Conservation (phyloP, 1,140 invertebrate species). For the Belonocnema kinseyi region DNA sequence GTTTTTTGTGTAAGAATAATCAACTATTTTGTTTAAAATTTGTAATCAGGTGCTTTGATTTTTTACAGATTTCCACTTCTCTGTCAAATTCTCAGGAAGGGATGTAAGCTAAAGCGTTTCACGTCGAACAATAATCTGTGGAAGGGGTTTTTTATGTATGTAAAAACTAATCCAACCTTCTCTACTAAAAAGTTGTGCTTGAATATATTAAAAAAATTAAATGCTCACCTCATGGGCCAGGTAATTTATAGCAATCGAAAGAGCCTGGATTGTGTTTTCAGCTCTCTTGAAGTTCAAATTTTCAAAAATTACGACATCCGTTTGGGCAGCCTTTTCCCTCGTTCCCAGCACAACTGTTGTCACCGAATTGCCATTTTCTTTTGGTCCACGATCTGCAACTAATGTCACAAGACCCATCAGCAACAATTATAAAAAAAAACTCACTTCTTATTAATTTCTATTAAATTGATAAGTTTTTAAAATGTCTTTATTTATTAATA, state of each 20-base stretch:
- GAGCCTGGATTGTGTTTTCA: conserved; percentile 78
- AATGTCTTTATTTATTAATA: too few relatives aligned
- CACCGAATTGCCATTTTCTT: conserved; percentile 54
- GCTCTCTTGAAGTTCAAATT: conserved; percentile 54
- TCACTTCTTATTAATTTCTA: not conserved
- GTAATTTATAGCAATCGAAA: conserved; percentile 84
- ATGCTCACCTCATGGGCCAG: conserved; percentile 80
- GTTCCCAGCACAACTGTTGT: conserved; percentile 50
- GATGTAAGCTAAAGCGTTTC: too few relatives aligned
- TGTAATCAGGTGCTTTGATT: too few relatives aligned
- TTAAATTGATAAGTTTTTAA: too few relatives aligned
- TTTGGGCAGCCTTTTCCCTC: conserved; percentile 59
- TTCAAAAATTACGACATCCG: conserved; percentile 48
- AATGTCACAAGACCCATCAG: conserved; percentile 62
- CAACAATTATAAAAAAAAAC: conserved; percentile 32
- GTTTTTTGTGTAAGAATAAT: too few relatives aligned
- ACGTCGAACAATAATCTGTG: too few relatives aligned
- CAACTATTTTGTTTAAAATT: too few relatives aligned
- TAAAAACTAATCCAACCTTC: too few relatives aligned
- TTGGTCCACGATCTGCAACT: conserved; percentile 66
- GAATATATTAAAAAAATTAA: not conserved
- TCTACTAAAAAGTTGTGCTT: too few relatives aligned
- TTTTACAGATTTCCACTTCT: too few relatives aligned
- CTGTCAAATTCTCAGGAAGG: too few relatives aligned
- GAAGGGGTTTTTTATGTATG: too few relatives aligned